phyloP scores from a whole-genome alignment of 2,797 vertebrate species.

The Eutrigla gurnardus region DNA sequence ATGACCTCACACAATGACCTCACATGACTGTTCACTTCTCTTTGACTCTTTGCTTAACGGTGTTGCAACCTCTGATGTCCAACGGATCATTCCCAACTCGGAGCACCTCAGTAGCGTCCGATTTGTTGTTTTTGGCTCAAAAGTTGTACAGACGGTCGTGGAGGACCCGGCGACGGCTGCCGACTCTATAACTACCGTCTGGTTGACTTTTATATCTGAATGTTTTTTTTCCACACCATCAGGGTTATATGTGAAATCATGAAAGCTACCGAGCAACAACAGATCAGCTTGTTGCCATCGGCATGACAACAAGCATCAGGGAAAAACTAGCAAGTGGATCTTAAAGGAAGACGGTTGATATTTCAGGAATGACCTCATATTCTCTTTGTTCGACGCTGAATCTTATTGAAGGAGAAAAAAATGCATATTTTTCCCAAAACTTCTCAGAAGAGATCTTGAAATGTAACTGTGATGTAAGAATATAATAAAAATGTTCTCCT shows the following conservation, averaged over 20 bases:
- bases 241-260: no score
- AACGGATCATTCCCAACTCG: neutral
- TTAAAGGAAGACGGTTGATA: no score
- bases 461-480: neutral
- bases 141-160: neutral
- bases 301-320: no score
- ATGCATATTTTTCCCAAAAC: no score
- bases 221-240: neutral
- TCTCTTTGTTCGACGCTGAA: no score
- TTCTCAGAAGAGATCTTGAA: neutral
- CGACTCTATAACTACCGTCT: no score
- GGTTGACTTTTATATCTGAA: neutral
- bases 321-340: no score
- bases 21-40: neutral
- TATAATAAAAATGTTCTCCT: neutral
- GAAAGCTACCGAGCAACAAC: no score
- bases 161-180: no score
- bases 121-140: neutral
- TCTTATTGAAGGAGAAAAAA: no score
- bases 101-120: neutral
- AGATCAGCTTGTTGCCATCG: no score
- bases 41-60: neutral
- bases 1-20: conserved; percentile 9
- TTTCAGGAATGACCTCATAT: no score
- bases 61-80: neutral